A percentile compares a stretch with the other conserved stretches of the same genome.
Evolutionary conservation across 2,888 invertebrate genomes (phyloP).

Genomic region (Apodemia mormo): DNA sequence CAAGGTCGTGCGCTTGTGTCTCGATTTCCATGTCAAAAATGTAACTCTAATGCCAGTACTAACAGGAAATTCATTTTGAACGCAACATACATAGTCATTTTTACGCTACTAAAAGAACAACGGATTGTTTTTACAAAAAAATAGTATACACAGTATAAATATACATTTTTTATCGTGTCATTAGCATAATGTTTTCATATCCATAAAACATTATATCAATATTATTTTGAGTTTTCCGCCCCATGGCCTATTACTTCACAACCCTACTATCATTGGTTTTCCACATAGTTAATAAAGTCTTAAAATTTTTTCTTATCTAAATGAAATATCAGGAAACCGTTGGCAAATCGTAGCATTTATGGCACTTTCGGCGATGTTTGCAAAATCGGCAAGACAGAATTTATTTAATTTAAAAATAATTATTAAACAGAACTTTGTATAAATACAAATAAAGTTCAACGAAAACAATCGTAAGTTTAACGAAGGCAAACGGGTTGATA

Average conservation of each 20-base stretch:
- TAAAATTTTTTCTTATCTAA: too few species aligned
- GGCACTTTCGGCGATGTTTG: background rate
- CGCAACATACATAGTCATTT: background rate
- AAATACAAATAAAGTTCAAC: slow-evolving; percentile 35
- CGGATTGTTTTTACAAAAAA: too few species aligned
- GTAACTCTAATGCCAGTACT: background rate
- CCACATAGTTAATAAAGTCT: too few species aligned
- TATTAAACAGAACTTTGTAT: slow-evolving; percentile 18
- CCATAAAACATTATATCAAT: too few species aligned
- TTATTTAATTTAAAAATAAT: background rate
- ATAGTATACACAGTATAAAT: too few species aligned
- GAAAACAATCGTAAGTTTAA: slow-evolving; percentile 56
- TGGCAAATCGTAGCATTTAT: background rate
- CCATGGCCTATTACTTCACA: too few species aligned
- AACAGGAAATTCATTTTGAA: background rate
- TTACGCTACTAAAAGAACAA: background rate
- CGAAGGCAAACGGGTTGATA: slow-evolving; percentile 64
- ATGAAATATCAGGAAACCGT: background rate
- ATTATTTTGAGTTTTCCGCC: too few species aligned
- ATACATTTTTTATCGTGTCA: too few species aligned
- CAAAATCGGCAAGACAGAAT: background rate
- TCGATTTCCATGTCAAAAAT: slow-evolving; percentile 1
- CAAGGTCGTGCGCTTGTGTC: slow-evolving; percentile 65
- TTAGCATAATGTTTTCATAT: too few species aligned
- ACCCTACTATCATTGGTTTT: too few species aligned